Base-by-base conservation (phyloP, 1,140 invertebrate genomes). In the Euura saliciscinereae region DNA sequence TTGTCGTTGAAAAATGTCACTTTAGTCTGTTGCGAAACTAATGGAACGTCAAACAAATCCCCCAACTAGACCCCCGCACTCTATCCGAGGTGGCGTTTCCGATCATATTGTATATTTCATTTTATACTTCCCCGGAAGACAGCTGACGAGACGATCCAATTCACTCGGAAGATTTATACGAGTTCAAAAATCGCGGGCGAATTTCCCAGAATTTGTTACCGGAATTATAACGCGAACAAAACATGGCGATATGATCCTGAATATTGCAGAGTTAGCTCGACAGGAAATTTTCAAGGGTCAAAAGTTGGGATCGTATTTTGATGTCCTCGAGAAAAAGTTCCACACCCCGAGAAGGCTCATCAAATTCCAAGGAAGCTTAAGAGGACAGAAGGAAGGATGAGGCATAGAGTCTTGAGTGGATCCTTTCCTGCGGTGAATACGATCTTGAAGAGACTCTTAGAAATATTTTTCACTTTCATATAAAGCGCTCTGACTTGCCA, bases 251-350 rank as follows among this genome's bases (percentile, higher is more conserved):
- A 28, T 28, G 1, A 28, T 28, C 28, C 28, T 28, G 28, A 28
- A 28, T 59, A 11, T 59, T 59, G 10, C 13, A 3, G 51, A 59
- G 8, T 8, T 6, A 59, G 51, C 51, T 28, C 51, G 13, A 11
- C 51, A 8, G 42, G 76, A 80, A 80, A 82, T 80, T 78, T 78
- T 79, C 73, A 72, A 74, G 69, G 70, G 71, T 75, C 77, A 45
- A 43, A 72, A 78, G 78, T 78, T 78, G 72, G 68, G 59, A 69
- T 66, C 71, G 76, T 79, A 79, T 80, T 80, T 81, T 78, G 79
- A 79, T 79, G 77, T 78, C 71, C 76, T 77, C 73, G 78, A 76
- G 75, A 69, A 72, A 77, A 80, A 82, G 76, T 76, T 81, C 79
- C 65, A 44, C 13, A 64, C 13, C 68, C 59, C 45, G 51, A 72